Conservation (phyloP, 2,888 invertebrate genomes). For the Beris morrisii region DNA sequence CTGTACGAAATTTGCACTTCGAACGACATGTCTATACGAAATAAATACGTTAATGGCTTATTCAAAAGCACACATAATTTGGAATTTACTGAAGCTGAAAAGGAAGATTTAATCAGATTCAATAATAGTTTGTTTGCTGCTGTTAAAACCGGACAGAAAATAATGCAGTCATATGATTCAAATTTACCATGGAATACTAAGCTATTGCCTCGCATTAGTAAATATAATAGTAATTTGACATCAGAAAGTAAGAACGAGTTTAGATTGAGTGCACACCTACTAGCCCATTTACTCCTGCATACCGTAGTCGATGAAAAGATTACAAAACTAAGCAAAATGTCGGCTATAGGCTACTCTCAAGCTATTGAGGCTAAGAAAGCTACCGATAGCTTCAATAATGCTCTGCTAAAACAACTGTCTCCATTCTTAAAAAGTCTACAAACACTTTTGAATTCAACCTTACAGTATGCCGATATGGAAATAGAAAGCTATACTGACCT, state of each 20-base stretch:
- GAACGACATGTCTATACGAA: slow-evolving; percentile 51
- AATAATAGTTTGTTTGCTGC: slow-evolving; percentile 34
- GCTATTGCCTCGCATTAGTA: slow-evolving; percentile 49
- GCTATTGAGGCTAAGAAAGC: slow-evolving; percentile 45
- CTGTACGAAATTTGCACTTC: slow-evolving; percentile 56
- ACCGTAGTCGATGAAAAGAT: slow-evolving; percentile 38
- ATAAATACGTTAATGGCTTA: too few relatives aligned
- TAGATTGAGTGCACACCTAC: not conserved
- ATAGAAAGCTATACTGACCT: slow-evolving; percentile 43
- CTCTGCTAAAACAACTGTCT: slow-evolving; percentile 45
- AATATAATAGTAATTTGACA: not conserved
- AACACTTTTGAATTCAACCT: slow-evolving; percentile 40
- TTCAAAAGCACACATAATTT: too few relatives aligned
- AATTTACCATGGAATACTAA: slow-evolving; percentile 52
- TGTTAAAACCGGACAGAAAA: slow-evolving; percentile 27
- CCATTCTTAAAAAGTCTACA: slow-evolving; percentile 44
- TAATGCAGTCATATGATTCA: slow-evolving; percentile 22
- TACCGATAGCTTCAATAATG: slow-evolving; percentile 49
- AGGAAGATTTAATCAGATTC: slow-evolving; percentile 23
- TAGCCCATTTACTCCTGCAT: not conserved
- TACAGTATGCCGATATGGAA: slow-evolving; percentile 41
- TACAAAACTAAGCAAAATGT: slow-evolving; percentile 44
- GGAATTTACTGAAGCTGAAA: too few relatives aligned
- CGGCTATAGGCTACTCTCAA: slow-evolving; percentile 51
- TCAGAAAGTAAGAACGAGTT: slow-evolving; percentile 2